phyloP scores from a whole-genome alignment of 2,888 invertebrate species.

The Spicauda simplicius region DNA sequence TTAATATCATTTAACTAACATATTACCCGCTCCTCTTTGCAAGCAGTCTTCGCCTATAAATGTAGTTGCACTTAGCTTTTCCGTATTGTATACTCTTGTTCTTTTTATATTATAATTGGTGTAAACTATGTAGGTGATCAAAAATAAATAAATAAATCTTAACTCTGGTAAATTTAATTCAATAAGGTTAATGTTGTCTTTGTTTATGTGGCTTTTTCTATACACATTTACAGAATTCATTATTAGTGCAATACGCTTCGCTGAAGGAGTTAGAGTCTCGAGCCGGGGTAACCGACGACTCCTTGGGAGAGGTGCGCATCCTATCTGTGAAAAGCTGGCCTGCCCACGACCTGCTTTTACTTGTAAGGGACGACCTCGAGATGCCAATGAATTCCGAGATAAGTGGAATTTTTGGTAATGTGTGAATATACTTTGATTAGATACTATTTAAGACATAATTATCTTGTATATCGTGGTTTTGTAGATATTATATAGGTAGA shows the following conservation, averaged over 20 bases:
- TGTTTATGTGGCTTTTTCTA: not conserved
- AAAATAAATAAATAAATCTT: too few relatives aligned
- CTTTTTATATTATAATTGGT: too few relatives aligned
- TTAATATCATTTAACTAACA: too few relatives aligned
- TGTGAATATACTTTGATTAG: not conserved
- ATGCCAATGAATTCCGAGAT: slow-evolving; percentile 55
- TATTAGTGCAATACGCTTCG: slow-evolving; percentile 65
- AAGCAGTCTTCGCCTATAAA: too few relatives aligned
- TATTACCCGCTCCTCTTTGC: too few relatives aligned
- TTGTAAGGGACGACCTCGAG: slow-evolving; percentile 60
- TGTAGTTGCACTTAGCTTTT: too few relatives aligned
- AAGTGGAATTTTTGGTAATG: slow-evolving; percentile 62
- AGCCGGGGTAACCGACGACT: slow-evolving; percentile 58
- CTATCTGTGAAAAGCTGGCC: slow-evolving; percentile 73
- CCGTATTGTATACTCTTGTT: too few relatives aligned
- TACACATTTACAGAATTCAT: slow-evolving; percentile 53
- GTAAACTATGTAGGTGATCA: too few relatives aligned
- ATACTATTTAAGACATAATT: not conserved
- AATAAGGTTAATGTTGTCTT: too few relatives aligned
- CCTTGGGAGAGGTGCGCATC: slow-evolving; percentile 64
- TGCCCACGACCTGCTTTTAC: slow-evolving; percentile 67
- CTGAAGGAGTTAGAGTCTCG: slow-evolving; percentile 66
- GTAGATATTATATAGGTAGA: too few relatives aligned
- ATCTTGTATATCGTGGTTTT: not conserved
- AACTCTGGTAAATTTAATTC: too few relatives aligned